A percentile compares a stretch with the other conserved stretches of the same genome.
Evolutionary conservation across 1,140 invertebrate genomes (phyloP).

Genomic region (Bombyx mori): DNA sequence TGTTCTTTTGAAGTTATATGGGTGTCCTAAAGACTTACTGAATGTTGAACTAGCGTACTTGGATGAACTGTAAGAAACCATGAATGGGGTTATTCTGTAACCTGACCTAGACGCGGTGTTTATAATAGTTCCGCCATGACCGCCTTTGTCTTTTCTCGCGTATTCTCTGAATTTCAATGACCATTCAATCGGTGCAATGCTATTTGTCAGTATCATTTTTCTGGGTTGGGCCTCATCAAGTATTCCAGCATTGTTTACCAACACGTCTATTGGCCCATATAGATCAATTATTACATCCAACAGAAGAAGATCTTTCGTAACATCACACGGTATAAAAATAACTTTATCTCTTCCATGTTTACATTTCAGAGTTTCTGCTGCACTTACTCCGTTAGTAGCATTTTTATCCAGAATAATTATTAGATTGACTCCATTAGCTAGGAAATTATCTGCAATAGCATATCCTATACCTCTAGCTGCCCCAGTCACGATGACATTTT

Average conservation of each 20-base stretch:
- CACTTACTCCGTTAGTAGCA: constrained; percentile 33
- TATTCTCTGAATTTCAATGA: constrained; percentile 46
- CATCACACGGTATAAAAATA: constrained; percentile 66
- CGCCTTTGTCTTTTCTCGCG: constrained; percentile 74
- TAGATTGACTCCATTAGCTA: constrained; percentile 32
- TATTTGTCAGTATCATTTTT: constrained; percentile 44
- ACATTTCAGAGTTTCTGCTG: constrained; percentile 41
- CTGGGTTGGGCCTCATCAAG: constrained; percentile 66
- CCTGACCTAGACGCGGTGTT: constrained; percentile 77
- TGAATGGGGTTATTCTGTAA: constrained; percentile 69
- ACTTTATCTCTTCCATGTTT: constrained; percentile 62
- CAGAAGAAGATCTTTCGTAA: constrained; percentile 45
- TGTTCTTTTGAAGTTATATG: constrained; percentile 68
- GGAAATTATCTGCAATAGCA: constrained; percentile 32
- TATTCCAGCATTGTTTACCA: constrained; percentile 76
- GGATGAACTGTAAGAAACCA: constrained; percentile 78
- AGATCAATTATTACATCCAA: constrained; percentile 37
- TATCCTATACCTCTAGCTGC: constrained; percentile 39
- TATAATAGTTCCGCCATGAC: constrained; percentile 76
- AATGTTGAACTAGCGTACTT: constrained; percentile 76
- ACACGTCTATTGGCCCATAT: constrained; percentile 71
- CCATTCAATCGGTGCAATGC: constrained; percentile 44
- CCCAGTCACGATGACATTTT: constrained; percentile 39
- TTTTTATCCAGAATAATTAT: constrained; percentile 55
- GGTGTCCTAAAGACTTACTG: constrained; percentile 69